Evolutionary conservation across 2,113 vertebrate genomes (phyloP).

Genomic region (Percopsis transmontana): DNA sequence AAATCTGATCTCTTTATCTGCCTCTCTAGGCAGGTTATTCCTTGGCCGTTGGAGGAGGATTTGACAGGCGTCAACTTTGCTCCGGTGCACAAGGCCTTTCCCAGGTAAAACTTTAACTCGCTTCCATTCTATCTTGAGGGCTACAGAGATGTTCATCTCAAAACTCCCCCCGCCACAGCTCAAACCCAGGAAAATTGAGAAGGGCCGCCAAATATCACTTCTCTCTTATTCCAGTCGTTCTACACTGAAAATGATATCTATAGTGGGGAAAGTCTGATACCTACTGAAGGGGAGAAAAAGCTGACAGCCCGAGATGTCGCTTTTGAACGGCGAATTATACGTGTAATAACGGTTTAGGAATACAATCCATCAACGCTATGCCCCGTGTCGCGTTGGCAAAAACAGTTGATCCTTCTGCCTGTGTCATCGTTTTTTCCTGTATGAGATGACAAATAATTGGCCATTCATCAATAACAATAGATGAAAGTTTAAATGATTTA

Average conservation of each 20-base stretch:
- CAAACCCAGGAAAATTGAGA: conserved; percentile 69
- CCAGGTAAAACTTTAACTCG: no score
- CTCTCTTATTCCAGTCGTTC: conserved; percentile 80
- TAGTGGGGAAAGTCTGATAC: conserved; percentile 1
- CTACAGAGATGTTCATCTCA: conserved; percentile 85
- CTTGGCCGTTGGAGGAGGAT: conserved; percentile 42
- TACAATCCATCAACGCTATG: conserved; percentile 96
- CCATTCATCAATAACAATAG: conserved; percentile 99
- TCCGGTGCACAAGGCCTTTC: conserved; percentile 81
- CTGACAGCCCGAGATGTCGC: conserved; percentile 87
- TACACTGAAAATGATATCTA: conserved; percentile 80
- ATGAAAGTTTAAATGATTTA: conserved; percentile 99
- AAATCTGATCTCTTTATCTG: conserved; percentile 11
- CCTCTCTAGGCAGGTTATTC: not conserved
- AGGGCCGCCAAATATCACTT: conserved; percentile 79
- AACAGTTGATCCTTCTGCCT: conserved; percentile 89
- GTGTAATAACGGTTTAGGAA: conserved; percentile 99
- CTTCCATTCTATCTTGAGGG: no score
- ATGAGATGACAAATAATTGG: conserved; percentile 99
- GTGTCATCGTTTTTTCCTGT: conserved; percentile 93
- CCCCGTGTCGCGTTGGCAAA: conserved; percentile 71
- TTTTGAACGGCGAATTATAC: conserved; percentile 90
- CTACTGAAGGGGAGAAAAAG: conserved; percentile 32
- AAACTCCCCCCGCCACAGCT: conserved; percentile 79
- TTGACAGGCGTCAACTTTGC: conserved; percentile 83